phyloP scores from a whole-genome alignment of 2,797 vertebrate species.

The Galagoides demidoff region DNA sequence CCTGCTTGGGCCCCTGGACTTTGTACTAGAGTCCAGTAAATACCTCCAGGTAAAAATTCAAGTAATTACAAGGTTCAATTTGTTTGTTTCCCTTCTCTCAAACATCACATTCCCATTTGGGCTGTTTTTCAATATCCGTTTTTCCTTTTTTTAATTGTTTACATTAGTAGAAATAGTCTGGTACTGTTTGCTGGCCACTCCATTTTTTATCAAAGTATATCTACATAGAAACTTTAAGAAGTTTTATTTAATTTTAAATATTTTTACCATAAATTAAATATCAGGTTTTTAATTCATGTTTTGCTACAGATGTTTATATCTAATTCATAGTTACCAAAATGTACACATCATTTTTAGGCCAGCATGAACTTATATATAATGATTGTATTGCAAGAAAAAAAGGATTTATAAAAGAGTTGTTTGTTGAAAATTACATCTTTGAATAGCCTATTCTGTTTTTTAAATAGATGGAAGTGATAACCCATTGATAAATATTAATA shows the following conservation, averaged over 20 bases:
- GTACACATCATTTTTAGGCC: not conserved
- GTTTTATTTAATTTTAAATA: not conserved
- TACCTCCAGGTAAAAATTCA: not conserved
- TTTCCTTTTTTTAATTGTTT: not conserved
- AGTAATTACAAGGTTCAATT: not conserved
- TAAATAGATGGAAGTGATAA: not conserved
- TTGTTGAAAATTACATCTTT: not conserved
- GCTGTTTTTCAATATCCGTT: not conserved
- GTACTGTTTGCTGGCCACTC: not conserved
- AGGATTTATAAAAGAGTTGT: not conserved
- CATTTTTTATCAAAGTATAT: not conserved
- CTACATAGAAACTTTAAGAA: not conserved
- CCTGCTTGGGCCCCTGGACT: not conserved
- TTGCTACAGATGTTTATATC: not conserved
- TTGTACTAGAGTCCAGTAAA: not conserved
- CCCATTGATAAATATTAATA: not conserved
- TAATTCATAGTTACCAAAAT: not conserved
- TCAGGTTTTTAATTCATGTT: slow-evolving; percentile 3
- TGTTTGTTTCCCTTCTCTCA: not conserved
- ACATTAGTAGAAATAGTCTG: not conserved
- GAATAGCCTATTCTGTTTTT: not conserved
- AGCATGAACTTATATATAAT: not conserved
- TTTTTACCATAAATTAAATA: not conserved
- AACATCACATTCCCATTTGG: not conserved
- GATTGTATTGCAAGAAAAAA: not conserved